phyloP scores from a whole-genome alignment of 2,888 invertebrate genomes.

The Meghimatium bilineatum region DNA sequence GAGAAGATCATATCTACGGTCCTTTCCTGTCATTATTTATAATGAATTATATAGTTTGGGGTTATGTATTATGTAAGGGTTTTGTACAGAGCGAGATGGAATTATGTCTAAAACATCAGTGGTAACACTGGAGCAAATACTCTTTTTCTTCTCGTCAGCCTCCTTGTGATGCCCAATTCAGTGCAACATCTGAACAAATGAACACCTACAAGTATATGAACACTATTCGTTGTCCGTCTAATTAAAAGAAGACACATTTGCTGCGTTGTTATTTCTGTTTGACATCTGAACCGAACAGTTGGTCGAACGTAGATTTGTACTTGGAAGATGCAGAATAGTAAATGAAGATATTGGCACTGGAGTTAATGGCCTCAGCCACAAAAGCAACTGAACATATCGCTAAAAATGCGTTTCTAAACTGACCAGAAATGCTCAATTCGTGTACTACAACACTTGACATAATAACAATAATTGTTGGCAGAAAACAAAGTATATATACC shows the following conservation, averaged over 20 bases:
- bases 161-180: too few species aligned
- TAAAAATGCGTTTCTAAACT: not conserved
- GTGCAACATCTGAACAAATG: too few species aligned
- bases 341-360: constrained; percentile 19
- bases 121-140: too few species aligned
- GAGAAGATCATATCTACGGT: too few species aligned
- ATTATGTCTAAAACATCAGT: too few species aligned
- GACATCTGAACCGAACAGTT: not conserved
- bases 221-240: too few species aligned
- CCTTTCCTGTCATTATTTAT: too few species aligned
- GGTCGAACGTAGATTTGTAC: not conserved
- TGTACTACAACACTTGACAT: not conserved
- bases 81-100: too few species aligned
- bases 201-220: too few species aligned
- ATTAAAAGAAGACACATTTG: not conserved
- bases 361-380: constrained; percentile 11
- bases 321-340: constrained; percentile 11
- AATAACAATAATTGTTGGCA: not conserved
- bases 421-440: not conserved
- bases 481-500: not conserved
- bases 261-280: not conserved
- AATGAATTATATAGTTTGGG: too few species aligned
- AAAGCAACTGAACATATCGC: not conserved
- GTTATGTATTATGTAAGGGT: too few species aligned
- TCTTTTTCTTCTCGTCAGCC: too few species aligned